Evolutionary conservation across 1,140 invertebrate species (phyloP).

Genomic region (Cotesia typhae): DNA sequence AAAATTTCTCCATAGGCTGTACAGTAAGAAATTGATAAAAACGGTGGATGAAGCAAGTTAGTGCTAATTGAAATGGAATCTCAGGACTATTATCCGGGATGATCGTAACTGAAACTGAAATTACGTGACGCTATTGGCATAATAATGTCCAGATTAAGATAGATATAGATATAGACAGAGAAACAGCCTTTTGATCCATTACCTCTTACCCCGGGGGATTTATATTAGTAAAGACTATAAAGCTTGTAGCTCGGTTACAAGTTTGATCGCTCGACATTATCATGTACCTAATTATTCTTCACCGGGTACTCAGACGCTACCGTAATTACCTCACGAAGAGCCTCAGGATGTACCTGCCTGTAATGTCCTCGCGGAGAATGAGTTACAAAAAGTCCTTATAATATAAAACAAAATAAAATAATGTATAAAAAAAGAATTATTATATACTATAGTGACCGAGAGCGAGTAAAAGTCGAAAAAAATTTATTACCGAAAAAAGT

Average conservation of each 20-base stretch:
- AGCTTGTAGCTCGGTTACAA: constrained; percentile 9
- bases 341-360: constrained; percentile 19
- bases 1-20: too few species aligned
- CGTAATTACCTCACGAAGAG: constrained; percentile 39
- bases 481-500: constrained; percentile 23
- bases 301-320: constrained; percentile 33
- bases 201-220: background rate
- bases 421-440: constrained; percentile 10
- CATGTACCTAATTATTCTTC: constrained; percentile 43
- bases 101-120: background rate
- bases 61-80: constrained; percentile 16
- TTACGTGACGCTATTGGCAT: constrained; percentile 34
- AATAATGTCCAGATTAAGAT: constrained; percentile 3
- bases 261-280: constrained; percentile 39
- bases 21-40: background rate
- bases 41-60: background rate
- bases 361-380: background rate
- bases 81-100: background rate
- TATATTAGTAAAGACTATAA: background rate
- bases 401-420: background rate
- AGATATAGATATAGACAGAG: too few species aligned
- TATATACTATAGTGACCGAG: too few species aligned
- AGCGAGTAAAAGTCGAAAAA: background rate
- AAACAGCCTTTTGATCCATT: constrained; percentile 14
- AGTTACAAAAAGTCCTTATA: too few species aligned